Evolutionary conservation across 2,888 invertebrate species (phyloP), one percentile per base, ranked within the genome.

Genomic region (Temnothorax ravouxi): DNA sequence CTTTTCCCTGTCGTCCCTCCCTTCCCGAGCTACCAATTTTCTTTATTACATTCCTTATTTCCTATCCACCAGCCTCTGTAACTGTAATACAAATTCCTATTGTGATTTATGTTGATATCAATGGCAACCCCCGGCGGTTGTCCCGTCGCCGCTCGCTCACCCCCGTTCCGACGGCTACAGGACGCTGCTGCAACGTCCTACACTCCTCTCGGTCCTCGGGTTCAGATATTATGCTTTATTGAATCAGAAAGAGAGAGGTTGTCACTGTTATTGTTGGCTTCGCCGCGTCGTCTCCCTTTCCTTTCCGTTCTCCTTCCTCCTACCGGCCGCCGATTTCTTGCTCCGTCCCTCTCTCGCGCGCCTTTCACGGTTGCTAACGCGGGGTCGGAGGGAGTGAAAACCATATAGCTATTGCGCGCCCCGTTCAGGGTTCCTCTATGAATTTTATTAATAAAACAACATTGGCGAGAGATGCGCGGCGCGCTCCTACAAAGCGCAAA

Each of bases 11-110:
- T 50, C 89, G 87, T 88, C 84, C 89, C 86, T 6, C 52, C 86
- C 84, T 89, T 89, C 87, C 91, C 88, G 88, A 89, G 44, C 79
- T 75, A 80, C 75, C 94, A 94, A 95, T 94, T 95, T 95, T 95
- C 95, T 95, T 95, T 95, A 95, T 95, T 95, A 95, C 95, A 95
- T 95, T 95, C 94, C 95, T 94, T 94, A 95, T 94, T 94, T 95
- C 93, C 93, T 94, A 94, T 94, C 94, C 93, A 93, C 92, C 93
- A 93, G 94, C 91, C 93, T 91, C 93, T 91, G 75, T 93, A 94
- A 94, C 94, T 94, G 95, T 95, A 95, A 94, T 95, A 95, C 95
- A 95, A 95, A 95, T 95, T 95, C 95, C 94, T 95, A 94, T 95
- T 95, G 94, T 95, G 95, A 95, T 95, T 95, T 94, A 95, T 95